These are phyloP conservation scores for Cosmopolites sordidus DNA, from an alignment of 2,888 invertebrate genomes.

Conservation along the genomic window DNA sequence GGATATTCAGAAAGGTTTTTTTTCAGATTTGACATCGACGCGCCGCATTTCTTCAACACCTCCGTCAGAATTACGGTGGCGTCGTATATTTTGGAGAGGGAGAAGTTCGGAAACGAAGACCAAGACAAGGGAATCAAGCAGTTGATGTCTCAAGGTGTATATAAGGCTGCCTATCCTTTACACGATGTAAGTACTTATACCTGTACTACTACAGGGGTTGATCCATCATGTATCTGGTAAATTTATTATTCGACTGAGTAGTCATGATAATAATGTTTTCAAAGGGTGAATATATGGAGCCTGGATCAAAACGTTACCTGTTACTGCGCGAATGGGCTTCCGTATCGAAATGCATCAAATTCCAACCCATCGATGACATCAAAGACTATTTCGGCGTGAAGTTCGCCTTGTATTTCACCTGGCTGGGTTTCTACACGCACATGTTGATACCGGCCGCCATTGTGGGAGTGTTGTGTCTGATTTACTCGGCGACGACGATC, in stretches of 20 bases:
- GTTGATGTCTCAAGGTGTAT: constrained; percentile 60
- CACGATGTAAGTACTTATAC: constrained; percentile 61
- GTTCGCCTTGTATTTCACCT: constrained; percentile 77
- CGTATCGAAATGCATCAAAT: constrained; percentile 63
- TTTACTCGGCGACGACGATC: constrained; percentile 56
- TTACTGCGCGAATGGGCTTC: constrained; percentile 69
- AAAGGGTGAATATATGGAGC: constrained; percentile 54
- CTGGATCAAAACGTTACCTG: constrained; percentile 52
- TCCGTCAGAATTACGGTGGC: constrained; percentile 64
- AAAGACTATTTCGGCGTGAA: constrained; percentile 75
- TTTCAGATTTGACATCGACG: constrained; percentile 60
- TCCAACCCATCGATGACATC: constrained; percentile 71
- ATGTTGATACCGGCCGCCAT: constrained; percentile 74
- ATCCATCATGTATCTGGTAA: constrained; percentile 2
- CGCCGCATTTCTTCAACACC: constrained; percentile 64
- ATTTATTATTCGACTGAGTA: not conserved
- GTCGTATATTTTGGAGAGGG: constrained; percentile 70
- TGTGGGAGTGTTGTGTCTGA: constrained; percentile 62
- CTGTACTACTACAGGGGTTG: too few species aligned
- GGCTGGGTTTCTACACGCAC: constrained; percentile 81
- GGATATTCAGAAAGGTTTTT: not conserved
- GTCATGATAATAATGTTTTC: constrained; percentile 23
- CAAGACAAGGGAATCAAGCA: constrained; percentile 65
- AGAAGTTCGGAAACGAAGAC: constrained; percentile 57
- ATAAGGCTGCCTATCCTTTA: constrained; percentile 68